phyloP scores from a whole-genome alignment of 2,797 vertebrate species.

The Lemur catta region DNA sequence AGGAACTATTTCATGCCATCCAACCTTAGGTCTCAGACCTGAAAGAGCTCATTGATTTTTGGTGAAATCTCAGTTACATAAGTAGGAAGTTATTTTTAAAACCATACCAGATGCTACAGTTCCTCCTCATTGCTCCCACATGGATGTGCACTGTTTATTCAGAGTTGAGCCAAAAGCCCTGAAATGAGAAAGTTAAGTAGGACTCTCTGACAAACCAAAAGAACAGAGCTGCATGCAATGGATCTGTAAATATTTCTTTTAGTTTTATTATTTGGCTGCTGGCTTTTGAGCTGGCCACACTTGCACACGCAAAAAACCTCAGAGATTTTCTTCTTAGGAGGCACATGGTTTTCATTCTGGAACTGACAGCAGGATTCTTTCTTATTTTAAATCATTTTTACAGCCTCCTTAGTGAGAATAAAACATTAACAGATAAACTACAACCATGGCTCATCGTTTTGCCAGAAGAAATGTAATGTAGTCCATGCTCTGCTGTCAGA shows the following conservation, averaged over 20 bases:
- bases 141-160: conserved; percentile 46
- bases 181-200: conserved; percentile 63
- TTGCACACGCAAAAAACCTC: background rate
- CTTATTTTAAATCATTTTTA: conserved; percentile 69
- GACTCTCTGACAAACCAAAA: conserved; percentile 22
- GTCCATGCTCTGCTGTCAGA: conserved; percentile 45
- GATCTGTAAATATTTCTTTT: background rate
- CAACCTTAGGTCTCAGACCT: conserved; percentile 33
- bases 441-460: conserved; percentile 47
- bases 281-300: conserved; percentile 6
- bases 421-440: conserved; percentile 61
- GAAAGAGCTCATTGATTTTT: conserved; percentile 53
- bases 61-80: conserved; percentile 62
- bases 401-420: conserved; percentile 58
- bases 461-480: conserved; percentile 49
- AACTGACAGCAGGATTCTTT: conserved; percentile 57
- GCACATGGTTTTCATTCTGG: conserved; percentile 51
- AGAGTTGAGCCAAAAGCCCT: conserved; percentile 60
- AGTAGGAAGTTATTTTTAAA: conserved; percentile 72
- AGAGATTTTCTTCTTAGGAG: conserved; percentile 41
- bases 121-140: conserved; percentile 66
- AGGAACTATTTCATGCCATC: conserved; percentile 39
- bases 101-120: conserved; percentile 40
- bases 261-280: conserved; percentile 58
- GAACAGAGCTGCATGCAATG: background rate